A percentile compares a stretch with the other conserved stretches of the same genome.
Evolutionary conservation across 2,113 vertebrate species (phyloP).

Genomic region (Melanostigma gelatinosum): DNA sequence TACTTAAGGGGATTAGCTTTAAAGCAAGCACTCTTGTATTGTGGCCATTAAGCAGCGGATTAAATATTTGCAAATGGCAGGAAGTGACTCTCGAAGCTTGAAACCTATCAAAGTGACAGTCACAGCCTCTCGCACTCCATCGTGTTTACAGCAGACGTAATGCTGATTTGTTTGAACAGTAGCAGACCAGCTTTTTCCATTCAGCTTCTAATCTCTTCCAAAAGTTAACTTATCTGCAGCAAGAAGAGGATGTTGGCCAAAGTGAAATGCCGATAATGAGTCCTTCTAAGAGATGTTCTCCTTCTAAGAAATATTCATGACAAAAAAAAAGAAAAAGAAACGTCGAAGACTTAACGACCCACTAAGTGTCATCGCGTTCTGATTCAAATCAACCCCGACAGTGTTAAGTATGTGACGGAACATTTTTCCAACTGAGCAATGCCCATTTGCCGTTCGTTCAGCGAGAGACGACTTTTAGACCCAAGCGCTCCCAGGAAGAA

Average conservation of each 20-base stretch:
- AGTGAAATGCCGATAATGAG: constrained; percentile 2
- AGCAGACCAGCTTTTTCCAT: neutral
- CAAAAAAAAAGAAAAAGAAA: too few species aligned
- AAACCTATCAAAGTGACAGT: constrained; percentile 34
- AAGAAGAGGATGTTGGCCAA: neutral
- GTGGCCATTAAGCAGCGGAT: constrained; percentile 40
- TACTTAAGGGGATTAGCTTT: constrained; percentile 67
- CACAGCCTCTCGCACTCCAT: too few species aligned
- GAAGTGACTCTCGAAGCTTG: constrained; percentile 29
- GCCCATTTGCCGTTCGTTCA: too few species aligned
- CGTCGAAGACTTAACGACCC: too few species aligned
- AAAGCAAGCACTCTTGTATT: constrained; percentile 48
- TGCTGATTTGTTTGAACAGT: neutral
- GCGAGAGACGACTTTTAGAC: too few species aligned
- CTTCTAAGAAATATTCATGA: too few species aligned
- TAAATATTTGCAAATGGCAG: constrained; percentile 63
- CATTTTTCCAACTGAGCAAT: too few species aligned
- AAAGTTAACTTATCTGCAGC: neutral
- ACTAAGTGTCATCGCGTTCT: too few species aligned
- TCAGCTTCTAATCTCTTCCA: neutral
- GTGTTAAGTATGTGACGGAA: too few species aligned
- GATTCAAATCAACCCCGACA: too few species aligned
- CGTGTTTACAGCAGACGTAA: neutral
- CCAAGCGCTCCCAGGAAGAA: too few species aligned
- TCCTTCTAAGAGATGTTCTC: neutral